Base-by-base conservation (phyloP, 2,888 invertebrate genomes). In the Adelphocoris suturalis region DNA sequence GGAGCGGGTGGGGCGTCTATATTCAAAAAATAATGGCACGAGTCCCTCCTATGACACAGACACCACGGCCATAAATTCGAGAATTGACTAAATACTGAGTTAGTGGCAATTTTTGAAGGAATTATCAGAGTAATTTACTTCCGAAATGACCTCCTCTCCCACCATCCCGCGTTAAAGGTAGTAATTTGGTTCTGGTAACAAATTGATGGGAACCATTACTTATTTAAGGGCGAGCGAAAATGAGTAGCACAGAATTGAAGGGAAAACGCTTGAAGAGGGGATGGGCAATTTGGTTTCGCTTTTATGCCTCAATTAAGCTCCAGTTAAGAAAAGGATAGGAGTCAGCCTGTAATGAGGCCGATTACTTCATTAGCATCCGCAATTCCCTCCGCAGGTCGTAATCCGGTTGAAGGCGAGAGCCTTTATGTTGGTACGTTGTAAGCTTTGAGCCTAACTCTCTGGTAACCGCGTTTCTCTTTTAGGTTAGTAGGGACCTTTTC, bases 341-440 rank as follows among this genome's bases (percentile, higher is more conserved):
- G 86, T 86, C 86, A 86, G 75, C 75, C 86, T 86, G 47, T 86
- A 86, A 86, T 86, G 86, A 86, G 86, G 85, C 48, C 86, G 47
- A 86, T 86, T 86, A 68, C 86, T 86, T 86, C 86, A 86, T 86
- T 86, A 86, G 75, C 86, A 75, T 86, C 86, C 86, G 61, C 75
- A 86, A 75, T 28, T 19, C 68, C 68, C 68, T 86, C 75, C 68
- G 23, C 68, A 86, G 76, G 19, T 28, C 57, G 61, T 85, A 85
- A 85, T 85, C 28, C 57, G 85, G 85, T 85, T 85, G 61, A 14
- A n/a, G 61, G 61, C 68, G 68, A 23, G 68, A 68, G 23, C 23
- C 68, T 68, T 68, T 23, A 68, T 68, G 68, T 19, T 68, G 23
- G 68, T 68, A 68, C 68, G 23, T n/a, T 37, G 37, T 37, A 37